These are phyloP conservation scores for Psilopsiagon aymara DNA, from an alignment of 2,113 vertebrate genomes.

Conservation along the genomic window DNA sequence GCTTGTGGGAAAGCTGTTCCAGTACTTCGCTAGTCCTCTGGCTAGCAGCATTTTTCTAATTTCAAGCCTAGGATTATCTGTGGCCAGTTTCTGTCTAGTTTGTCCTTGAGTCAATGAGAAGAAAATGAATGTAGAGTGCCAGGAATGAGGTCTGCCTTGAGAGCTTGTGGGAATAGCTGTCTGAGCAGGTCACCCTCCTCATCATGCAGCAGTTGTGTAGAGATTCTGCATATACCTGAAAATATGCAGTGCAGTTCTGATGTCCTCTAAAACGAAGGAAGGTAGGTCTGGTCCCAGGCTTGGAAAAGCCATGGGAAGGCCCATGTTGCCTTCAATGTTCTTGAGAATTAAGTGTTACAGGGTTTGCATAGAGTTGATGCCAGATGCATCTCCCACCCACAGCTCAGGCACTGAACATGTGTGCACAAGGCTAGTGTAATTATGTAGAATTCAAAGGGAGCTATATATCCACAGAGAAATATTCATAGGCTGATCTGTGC, in stretches of 20 bases:
- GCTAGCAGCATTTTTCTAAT: not conserved
- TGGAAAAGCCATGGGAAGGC: not conserved
- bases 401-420: not conserved
- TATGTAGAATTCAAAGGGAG: slow-evolving; percentile 26
- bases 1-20: not conserved
- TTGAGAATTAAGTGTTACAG: not conserved
- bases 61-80: not conserved
- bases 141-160: not conserved
- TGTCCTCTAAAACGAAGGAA: not conserved
- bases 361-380: not conserved
- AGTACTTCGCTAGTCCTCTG: not conserved
- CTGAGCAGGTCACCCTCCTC: not conserved
- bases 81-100: not conserved
- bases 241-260: not conserved
- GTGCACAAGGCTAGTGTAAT: slow-evolving; percentile 20
- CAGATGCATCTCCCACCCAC: not conserved
- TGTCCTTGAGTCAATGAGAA: not conserved
- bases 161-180: not conserved
- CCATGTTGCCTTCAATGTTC: not conserved
- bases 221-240: not conserved
- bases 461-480: not conserved
- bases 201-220: not conserved
- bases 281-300: not conserved
- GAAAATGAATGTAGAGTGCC: not conserved
- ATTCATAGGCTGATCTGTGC: not conserved